These are phyloP conservation scores for Nasonia giraulti DNA, from an alignment of 1,140 invertebrate genomes.

Conservation along the genomic window DNA sequence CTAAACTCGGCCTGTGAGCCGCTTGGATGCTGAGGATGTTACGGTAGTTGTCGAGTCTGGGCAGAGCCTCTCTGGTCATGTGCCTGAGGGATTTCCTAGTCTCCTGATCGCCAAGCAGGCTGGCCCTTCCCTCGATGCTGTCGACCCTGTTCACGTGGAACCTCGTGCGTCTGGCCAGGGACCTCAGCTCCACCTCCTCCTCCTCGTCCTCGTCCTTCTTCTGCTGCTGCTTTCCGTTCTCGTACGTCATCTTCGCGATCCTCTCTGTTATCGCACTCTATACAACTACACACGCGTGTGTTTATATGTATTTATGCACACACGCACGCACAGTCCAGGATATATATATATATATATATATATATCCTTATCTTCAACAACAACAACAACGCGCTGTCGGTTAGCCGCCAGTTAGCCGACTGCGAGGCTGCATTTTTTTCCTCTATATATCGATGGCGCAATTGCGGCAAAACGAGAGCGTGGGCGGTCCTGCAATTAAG, in stretches of 20 bases:
- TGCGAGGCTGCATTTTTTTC: background rate
- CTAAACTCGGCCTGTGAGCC: constrained; percentile 90
- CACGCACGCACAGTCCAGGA: background rate
- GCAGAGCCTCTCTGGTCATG: constrained; percentile 93
- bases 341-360: too few relatives aligned
- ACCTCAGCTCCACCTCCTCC: constrained; percentile 67
- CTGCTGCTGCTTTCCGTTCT: constrained; percentile 54
- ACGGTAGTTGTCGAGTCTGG: constrained; percentile 93
- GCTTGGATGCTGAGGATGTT: constrained; percentile 94
- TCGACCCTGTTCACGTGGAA: constrained; percentile 78
- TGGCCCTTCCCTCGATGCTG: constrained; percentile 70
- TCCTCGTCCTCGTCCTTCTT: constrained; percentile 55
- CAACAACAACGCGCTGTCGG: background rate
- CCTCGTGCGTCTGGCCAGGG: constrained; percentile 70
- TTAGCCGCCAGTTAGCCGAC: constrained; percentile 1
- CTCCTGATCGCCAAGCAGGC: constrained; percentile 71
- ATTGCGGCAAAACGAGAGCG: constrained; percentile 21
- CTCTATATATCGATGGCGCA: constrained; percentile 27
- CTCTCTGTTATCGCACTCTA: background rate
- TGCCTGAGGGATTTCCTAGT: constrained; percentile 78
- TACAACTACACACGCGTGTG: too few relatives aligned
- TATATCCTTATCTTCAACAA: background rate
- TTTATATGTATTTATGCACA: too few relatives aligned
- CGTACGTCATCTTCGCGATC: constrained; percentile 23
- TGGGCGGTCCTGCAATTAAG: constrained; percentile 34